Evolutionary conservation across 2,113 vertebrate species (phyloP), one percentile per base, ranked within the genome.

Genomic region (Origma solitaria): DNA sequence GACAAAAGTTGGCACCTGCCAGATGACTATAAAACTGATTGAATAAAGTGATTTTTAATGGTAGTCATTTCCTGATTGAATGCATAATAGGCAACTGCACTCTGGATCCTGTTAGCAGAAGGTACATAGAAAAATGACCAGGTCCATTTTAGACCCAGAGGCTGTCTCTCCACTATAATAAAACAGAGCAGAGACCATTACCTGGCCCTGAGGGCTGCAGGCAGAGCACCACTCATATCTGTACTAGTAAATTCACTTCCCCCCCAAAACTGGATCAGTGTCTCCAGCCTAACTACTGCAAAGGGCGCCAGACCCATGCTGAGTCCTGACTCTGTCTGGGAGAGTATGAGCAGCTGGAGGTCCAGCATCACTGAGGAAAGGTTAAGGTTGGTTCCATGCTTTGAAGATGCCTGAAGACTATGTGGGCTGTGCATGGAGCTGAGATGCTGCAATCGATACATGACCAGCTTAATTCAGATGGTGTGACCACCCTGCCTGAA

Each of bases 381-480:
- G 6, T 21, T 42, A 31, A 37, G 68, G 42, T 11, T 37, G 20
- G 28, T 40, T 58, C 50, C 37, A 11, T 27, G 37, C 30, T 61
- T 91, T 77, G 80, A 77, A 88, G 25, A 14, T 4, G 9, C 50
- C 42, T 86, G 62, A 20, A 86, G n/a, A 84, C 18, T 1, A 0
- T 20, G 28, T 33, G 62, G 15, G 40, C 23, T 49, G 12, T 65
- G 49, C 31, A 5, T 13, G 14, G 40, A 73, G 54, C 38, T 38
- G 38, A 78, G 42, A 23, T 60, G 25, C 35, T 65, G 47, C 0
- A 5, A 35, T 42, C 28, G 7, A 4, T 13, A 18, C 0, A 0
- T 6, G 27, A 47, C 4, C 62, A 45, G 42, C 50, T 61, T 40
- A 37, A 61, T 69, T 53, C 17, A 45, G 38, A 12, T 27, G 19